These are phyloP conservation scores for Callorhinus ursinus DNA, from an alignment of 2,113 vertebrate genomes.

Conservation along the genomic window DNA sequence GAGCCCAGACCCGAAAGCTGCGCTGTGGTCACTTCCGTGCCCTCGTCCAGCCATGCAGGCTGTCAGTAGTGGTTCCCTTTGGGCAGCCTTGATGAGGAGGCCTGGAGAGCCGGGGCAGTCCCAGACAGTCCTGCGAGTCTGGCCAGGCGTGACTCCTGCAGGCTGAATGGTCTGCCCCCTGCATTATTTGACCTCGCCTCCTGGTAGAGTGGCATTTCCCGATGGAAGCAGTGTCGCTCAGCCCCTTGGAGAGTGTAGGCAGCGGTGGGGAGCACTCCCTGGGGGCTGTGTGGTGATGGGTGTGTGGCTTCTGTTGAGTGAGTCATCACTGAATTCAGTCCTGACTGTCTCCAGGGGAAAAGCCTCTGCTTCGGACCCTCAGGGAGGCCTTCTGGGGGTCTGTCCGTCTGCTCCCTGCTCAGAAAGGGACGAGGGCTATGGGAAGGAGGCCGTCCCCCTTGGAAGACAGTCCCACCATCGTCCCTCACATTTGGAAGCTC, in stretches of 20 bases:
- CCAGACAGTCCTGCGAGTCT: neutral
- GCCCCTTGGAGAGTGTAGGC: neutral
- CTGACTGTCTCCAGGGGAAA: neutral
- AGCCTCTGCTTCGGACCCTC: neutral
- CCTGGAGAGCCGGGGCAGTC: neutral
- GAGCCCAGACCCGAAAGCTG: neutral
- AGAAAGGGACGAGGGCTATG: neutral
- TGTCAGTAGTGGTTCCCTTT: neutral
- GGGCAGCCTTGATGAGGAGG: neutral
- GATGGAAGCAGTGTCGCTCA: neutral
- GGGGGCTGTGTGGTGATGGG: neutral
- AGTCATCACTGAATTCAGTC: neutral
- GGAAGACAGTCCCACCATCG: accelerated
- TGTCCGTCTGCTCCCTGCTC: neutral
- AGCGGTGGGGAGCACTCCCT: neutral
- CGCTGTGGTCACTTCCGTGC: neutral
- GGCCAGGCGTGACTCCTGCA: neutral
- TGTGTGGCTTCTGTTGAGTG: neutral
- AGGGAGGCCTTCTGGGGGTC: neutral
- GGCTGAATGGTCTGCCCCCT: neutral
- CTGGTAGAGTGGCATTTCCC: neutral
- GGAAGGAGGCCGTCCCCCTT: neutral
- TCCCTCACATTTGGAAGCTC: neutral
- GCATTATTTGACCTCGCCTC: neutral
- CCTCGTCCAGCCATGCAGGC: neutral